Conservation (phyloP, 2,888 invertebrate species). For the Agriopis aurantiaria region DNA sequence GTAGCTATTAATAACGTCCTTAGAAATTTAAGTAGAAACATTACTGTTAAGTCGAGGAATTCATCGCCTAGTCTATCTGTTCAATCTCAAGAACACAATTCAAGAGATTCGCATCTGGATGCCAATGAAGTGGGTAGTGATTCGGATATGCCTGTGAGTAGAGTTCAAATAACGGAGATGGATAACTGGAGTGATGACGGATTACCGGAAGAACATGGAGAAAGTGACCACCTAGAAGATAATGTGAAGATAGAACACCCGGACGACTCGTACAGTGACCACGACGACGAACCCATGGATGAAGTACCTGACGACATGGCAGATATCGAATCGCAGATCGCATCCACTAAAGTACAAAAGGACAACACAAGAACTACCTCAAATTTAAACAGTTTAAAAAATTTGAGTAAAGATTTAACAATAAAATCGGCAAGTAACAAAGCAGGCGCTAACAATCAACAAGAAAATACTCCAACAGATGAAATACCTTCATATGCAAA, state of each 20-base stretch:
- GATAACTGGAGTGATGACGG: constrained; percentile 59
- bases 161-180: constrained; percentile 71
- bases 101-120: constrained; percentile 49
- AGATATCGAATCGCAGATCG: constrained; percentile 62
- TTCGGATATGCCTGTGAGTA: constrained; percentile 56
- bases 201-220: constrained; percentile 46
- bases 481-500: constrained; percentile 45
- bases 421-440: constrained; percentile 50
- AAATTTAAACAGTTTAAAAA: constrained; percentile 61
- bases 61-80: constrained; percentile 55
- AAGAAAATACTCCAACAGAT: constrained; percentile 37
- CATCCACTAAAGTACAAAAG: constrained; percentile 55
- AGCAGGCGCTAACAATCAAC: constrained; percentile 16
- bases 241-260: constrained; percentile 66
- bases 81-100: constrained; percentile 49
- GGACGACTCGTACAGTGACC: constrained; percentile 60
- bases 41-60: constrained; percentile 71
- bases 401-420: constrained; percentile 65
- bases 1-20: constrained; percentile 62
- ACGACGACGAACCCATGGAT: constrained; percentile 56
- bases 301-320: constrained; percentile 46
- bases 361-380: constrained; percentile 45
- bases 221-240: constrained; percentile 42
- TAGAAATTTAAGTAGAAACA: constrained; percentile 70
- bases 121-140: constrained; percentile 54